Evolutionary conservation across 2,113 vertebrate species (phyloP), one percentile per base, ranked within the genome.

Genomic region (Festucalex cinctus): DNA sequence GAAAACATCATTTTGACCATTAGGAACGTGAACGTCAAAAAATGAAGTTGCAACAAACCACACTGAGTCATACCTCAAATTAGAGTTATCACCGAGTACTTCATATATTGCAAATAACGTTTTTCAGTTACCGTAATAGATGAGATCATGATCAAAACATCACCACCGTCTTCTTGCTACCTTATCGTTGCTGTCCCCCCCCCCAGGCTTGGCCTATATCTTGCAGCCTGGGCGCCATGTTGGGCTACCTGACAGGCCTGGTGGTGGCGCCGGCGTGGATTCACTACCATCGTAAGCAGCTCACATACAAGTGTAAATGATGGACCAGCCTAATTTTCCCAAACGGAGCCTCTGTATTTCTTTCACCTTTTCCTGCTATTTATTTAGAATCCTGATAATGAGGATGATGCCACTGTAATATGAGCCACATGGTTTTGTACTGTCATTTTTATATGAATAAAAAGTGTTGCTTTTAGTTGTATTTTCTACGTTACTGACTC

Each of bases 121-220:
- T 28, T 24, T 57, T 9, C 3, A 57, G 20, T 6, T 57, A 24
- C 22, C 39, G 12, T 41, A 41, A 41, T 13, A 41, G 39, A 41
- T 2, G 3, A 9, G 10, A 10, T 39, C 3, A 39, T 39, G 39
- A 39, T 10, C 6, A 39, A 39, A 6, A 39, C 28, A 2, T 4
- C 28, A 2, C 28, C 28, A 2, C 9, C 7, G 9, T 12, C 32
- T 17, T 13, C 26, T 19, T 57, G 48, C 20, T 51, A n/a, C 0
- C 9, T 51, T 22, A 51, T 22, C 20, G 28, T 17, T 54, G n/a
- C 20, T n/a, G 19, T 68, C 61, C 63, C 66, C 75, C n/a, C n/a
- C n/a, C n/a, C n/a, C 77, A 99, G 97, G 94, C 95, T n/a, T 99
- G 97, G 97, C 97, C 97, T 68, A 91, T 98, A 68, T 96, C 96